phyloP scores from a whole-genome alignment of 2,797 vertebrate species.

The Knipowitschia caucasica region DNA sequence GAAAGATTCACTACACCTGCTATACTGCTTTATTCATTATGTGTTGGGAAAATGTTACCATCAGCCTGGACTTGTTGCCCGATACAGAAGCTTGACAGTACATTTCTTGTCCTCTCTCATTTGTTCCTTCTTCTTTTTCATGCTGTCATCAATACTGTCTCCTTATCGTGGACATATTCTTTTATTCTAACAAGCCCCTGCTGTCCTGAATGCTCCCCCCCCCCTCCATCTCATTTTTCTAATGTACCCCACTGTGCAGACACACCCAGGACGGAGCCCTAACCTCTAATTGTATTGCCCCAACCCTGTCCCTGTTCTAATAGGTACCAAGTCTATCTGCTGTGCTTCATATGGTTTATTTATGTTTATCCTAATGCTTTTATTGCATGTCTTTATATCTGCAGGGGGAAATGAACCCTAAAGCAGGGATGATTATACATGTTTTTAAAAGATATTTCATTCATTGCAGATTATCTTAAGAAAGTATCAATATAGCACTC shows the following conservation, averaged over 20 bases:
- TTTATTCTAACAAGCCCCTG: slow-evolving; percentile 77
- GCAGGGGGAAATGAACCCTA: slow-evolving; percentile 21
- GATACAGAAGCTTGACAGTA: not conserved
- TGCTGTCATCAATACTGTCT: slow-evolving; percentile 61
- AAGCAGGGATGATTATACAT: slow-evolving; percentile 24
- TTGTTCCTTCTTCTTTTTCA: slow-evolving; percentile 64
- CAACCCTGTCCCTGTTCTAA: slow-evolving; percentile 72
- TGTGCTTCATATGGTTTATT: slow-evolving; percentile 10
- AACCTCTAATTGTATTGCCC: slow-evolving; percentile 75
- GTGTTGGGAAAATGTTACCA: not conserved
- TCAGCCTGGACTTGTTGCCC: not conserved
- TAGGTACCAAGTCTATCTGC: slow-evolving; percentile 52
- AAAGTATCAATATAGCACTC: no score
- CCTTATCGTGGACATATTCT: slow-evolving; percentile 56
- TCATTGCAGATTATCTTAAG: not conserved
- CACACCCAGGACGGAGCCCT: slow-evolving; percentile 39
- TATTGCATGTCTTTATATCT: slow-evolving; percentile 41
- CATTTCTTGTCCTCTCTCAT: slow-evolving; percentile 46
- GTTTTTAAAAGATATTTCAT: slow-evolving; percentile 12
- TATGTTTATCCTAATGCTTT: slow-evolving; percentile 6
- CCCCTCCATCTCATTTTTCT: slow-evolving; percentile 80
- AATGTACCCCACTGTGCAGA: slow-evolving; percentile 68
- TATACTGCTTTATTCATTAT: not conserved
- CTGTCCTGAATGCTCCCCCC: slow-evolving; percentile 68
- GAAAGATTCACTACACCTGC: not conserved